Conservation (phyloP, 1,140 invertebrate genomes). For the Daktulosphaira vitifoliae region DNA sequence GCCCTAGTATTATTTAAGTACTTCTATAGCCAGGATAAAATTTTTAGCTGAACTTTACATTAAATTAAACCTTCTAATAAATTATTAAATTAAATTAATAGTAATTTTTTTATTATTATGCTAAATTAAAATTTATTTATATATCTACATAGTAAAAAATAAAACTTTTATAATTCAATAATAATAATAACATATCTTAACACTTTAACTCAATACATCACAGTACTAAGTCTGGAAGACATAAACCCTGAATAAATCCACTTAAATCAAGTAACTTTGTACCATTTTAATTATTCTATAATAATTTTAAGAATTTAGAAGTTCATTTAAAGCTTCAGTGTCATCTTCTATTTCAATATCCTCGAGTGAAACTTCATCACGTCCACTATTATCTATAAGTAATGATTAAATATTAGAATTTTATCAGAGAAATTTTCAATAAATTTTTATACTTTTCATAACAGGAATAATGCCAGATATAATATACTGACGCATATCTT, state of each 20-base stretch:
- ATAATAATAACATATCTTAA: background rate
- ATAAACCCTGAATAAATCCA: background rate
- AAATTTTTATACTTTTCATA: constrained; percentile 13
- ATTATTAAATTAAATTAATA: no score
- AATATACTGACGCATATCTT: constrained; percentile 56
- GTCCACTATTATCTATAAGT: constrained; percentile 37
- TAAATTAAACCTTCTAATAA: no score
- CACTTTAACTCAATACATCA: constrained; percentile 19
- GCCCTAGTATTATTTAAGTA: no score
- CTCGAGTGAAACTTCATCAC: constrained; percentile 44
- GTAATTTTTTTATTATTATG: no score
- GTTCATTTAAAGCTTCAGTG: constrained; percentile 47
- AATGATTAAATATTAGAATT: no score
- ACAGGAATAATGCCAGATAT: constrained; percentile 37
- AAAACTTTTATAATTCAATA: constrained; percentile 7
- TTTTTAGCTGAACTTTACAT: no score
- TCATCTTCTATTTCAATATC: constrained; percentile 50
- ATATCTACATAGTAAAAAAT: constrained; percentile 10
- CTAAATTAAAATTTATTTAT: constrained; percentile 6
- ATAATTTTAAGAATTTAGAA: constrained; percentile 18
- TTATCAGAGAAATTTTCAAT: no score
- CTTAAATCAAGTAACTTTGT: background rate
- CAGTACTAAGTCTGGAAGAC: constrained; percentile 19
- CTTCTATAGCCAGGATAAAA: no score
- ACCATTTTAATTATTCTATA: constrained; percentile 2